These are phyloP conservation scores for Desmodus rotundus DNA, from an alignment of 2,113 vertebrate species.

Conservation along the genomic window DNA sequence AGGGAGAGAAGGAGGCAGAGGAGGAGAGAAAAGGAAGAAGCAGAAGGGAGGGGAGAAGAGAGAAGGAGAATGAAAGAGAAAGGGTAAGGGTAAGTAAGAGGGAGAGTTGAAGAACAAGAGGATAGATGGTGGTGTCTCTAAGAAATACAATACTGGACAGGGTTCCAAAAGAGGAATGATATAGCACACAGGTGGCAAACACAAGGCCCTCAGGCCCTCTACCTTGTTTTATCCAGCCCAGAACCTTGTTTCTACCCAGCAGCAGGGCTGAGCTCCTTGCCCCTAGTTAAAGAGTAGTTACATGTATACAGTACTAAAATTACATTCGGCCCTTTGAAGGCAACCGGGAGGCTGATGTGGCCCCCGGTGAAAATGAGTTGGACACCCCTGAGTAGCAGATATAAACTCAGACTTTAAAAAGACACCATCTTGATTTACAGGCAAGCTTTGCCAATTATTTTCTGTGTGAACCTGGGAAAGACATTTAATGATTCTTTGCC, in stretches of 20 bases:
- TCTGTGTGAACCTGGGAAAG: neutral
- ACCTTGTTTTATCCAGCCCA: no score
- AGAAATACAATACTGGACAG: neutral
- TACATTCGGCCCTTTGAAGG: no score
- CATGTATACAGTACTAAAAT: no score
- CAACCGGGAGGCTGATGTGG: no score
- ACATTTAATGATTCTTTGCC: neutral
- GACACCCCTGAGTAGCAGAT: no score
- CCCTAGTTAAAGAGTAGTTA: no score
- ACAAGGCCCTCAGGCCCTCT: no score
- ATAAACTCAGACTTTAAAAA: neutral
- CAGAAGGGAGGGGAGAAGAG: neutral
- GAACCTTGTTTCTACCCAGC: no score
- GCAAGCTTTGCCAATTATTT: neutral
- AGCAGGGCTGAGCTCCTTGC: no score
- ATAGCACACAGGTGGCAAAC: no score
- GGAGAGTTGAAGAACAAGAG: neutral
- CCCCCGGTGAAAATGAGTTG: no score
- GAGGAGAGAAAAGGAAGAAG: neutral
- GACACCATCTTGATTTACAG: neutral
- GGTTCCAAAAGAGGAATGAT: neutral
- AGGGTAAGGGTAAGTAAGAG: neutral
- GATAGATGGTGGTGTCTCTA: neutral
- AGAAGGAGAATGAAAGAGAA: neutral
- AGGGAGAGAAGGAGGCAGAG: rapidly evolving